Evolutionary conservation across 2,888 invertebrate species (phyloP).

Genomic region (Magallana nippona): DNA sequence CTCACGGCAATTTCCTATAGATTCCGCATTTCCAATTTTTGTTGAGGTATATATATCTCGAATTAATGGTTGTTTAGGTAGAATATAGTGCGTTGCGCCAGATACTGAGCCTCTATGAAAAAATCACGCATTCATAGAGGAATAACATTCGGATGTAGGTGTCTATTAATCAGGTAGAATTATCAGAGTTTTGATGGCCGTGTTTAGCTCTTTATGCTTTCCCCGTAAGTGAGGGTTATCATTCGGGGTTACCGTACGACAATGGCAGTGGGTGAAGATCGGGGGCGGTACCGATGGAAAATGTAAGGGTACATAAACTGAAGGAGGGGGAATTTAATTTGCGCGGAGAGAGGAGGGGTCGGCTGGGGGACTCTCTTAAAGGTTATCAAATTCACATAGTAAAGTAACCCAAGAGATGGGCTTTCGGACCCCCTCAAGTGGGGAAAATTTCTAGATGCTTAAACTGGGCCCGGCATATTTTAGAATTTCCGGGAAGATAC

Average conservation of each 20-base stretch:
- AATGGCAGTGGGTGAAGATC: not conserved
- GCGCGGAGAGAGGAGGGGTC: not conserved
- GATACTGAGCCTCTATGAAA: not conserved
- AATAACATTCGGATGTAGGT: not conserved
- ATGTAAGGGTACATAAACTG: not conserved
- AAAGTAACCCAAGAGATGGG: too few species aligned
- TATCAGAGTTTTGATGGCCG: conserved; percentile 6
- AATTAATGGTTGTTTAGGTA: too few species aligned
- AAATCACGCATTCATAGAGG: not conserved
- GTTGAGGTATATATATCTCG: too few species aligned
- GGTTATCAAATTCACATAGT: too few species aligned
- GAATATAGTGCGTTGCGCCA: not conserved
- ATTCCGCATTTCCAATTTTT: too few species aligned
- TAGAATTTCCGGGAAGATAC: not conserved
- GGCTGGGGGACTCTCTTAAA: too few species aligned
- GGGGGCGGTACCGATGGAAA: not conserved
- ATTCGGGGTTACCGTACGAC: not conserved
- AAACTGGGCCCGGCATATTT: too few species aligned
- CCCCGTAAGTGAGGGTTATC: conserved; percentile 1
- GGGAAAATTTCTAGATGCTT: too few species aligned
- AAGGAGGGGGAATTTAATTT: not conserved
- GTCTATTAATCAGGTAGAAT: conserved; percentile 12
- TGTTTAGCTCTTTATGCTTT: conserved; percentile 1
- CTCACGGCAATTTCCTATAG: too few species aligned
- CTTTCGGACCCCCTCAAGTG: too few species aligned